Percentiles rank a stretch among this genome's conserved stretches.
These are phyloP conservation scores for Hippocampus mohnikei DNA, from an alignment of 2,113 vertebrate genomes.

Conservation along the genomic window DNA sequence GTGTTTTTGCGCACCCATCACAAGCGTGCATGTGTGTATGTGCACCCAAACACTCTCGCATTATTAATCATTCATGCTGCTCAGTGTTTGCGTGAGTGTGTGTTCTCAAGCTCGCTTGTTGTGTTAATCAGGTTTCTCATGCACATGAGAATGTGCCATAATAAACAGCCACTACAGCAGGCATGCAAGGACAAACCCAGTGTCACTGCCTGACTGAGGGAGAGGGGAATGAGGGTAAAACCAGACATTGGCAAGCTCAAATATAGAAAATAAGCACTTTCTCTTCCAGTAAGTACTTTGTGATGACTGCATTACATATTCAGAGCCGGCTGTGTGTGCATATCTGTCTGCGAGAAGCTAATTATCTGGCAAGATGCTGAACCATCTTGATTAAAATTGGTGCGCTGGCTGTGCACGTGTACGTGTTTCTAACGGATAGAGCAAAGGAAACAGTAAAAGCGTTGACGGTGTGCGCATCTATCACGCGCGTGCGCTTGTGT, in stretches of 20 bases:
- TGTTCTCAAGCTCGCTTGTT: slow-evolving; percentile 13
- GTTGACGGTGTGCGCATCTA: slow-evolving; percentile 34
- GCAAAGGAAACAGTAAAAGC: slow-evolving; percentile 11
- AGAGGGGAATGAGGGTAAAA: slow-evolving; percentile 13
- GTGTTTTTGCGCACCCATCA: slow-evolving; percentile 3
- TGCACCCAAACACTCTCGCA: slow-evolving; percentile 4
- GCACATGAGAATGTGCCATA: slow-evolving; percentile 22
- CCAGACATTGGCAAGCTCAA: slow-evolving; percentile 10
- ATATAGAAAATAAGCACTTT: slow-evolving; percentile 6
- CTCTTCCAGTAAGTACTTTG: slow-evolving; percentile 17
- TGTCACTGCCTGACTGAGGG: slow-evolving; percentile 39
- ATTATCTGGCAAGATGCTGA: slow-evolving; percentile 15
- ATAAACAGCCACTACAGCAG: slow-evolving; percentile 41
- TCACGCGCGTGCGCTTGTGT: slow-evolving; percentile 21
- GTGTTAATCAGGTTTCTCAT: slow-evolving; percentile 18
- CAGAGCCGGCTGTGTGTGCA: slow-evolving; percentile 1
- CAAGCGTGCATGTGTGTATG: background rate
- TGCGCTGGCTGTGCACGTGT: slow-evolving; percentile 7
- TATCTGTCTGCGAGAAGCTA: slow-evolving; percentile 16
- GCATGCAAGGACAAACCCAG: slow-evolving; percentile 44
- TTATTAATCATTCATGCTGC: slow-evolving; percentile 44
- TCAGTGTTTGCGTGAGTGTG: slow-evolving; percentile 31
- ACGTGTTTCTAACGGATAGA: background rate
- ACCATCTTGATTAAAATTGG: slow-evolving; percentile 14
- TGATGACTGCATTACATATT: slow-evolving; percentile 12